Percentiles rank a stretch among this genome's conserved stretches.
These are phyloP conservation scores for Pungitius pungitius DNA, from an alignment of 2,113 vertebrate species.

Conservation along the genomic window DNA sequence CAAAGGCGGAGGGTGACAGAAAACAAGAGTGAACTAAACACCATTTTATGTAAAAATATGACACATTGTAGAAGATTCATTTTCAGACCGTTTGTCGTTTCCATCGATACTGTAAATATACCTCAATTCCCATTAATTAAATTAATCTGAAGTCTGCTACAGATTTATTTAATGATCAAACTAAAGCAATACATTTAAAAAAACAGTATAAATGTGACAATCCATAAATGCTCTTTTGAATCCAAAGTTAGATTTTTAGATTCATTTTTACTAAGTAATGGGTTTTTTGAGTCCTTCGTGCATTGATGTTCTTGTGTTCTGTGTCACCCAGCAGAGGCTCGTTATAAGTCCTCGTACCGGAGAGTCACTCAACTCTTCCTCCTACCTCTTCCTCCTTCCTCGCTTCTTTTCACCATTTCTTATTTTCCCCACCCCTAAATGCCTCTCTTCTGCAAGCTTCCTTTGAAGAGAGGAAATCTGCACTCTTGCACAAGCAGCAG, in stretches of 20 bases:
- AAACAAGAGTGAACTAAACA: constrained; percentile 30
- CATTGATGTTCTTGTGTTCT: background rate
- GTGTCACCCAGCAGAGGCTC: background rate
- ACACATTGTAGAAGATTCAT: too few species aligned
- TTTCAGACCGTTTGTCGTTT: too few species aligned
- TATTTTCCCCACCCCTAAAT: constrained; percentile 46
- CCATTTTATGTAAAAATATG: too few species aligned
- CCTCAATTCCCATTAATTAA: too few species aligned
- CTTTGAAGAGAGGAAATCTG: constrained; percentile 84
- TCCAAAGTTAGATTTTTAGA: background rate
- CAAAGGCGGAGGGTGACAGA: constrained; percentile 59
- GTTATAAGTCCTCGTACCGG: background rate
- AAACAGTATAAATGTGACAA: too few species aligned
- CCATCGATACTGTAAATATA: too few species aligned
- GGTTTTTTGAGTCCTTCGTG: background rate
- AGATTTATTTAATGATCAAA: too few species aligned
- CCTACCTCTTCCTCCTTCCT: constrained; percentile 54
- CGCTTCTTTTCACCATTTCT: constrained; percentile 37
- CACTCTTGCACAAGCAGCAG: constrained; percentile 69
- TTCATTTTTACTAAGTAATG: background rate
- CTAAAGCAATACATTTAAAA: too few species aligned
- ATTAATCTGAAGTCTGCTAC: too few species aligned
- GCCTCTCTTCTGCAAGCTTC: constrained; percentile 25
- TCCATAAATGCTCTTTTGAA: too few species aligned
- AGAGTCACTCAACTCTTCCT: constrained; percentile 29